Evolutionary conservation across 2,113 vertebrate species (phyloP).

Genomic region (Calidris pygmaea): DNA sequence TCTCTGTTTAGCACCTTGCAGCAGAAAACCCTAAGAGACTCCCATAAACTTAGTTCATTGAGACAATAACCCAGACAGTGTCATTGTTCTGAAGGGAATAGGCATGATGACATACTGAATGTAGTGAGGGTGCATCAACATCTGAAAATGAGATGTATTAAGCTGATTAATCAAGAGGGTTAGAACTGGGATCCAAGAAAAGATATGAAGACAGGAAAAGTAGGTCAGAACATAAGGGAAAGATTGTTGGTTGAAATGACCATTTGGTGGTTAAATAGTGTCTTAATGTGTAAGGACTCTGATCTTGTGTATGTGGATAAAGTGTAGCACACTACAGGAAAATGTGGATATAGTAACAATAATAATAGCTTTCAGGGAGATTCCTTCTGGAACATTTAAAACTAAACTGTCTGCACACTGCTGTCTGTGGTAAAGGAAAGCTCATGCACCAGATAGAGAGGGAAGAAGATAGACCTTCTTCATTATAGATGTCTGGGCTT

Average conservation of each 20-base stretch:
- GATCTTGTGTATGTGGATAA: not conserved
- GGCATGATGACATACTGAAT: not conserved
- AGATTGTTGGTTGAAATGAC: not conserved
- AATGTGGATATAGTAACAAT: not conserved
- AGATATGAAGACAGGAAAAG: not conserved
- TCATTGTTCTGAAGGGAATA: not conserved
- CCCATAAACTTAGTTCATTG: not conserved
- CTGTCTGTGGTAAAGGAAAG: not conserved
- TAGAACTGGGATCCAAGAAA: not conserved
- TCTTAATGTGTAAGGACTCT: not conserved
- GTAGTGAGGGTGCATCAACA: not conserved
- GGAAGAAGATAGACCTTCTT: not conserved
- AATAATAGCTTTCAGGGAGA: not conserved
- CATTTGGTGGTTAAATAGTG: not conserved
- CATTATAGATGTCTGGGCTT: not conserved
- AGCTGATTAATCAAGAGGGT: not conserved
- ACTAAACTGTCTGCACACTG: not conserved
- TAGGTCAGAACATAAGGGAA: not conserved
- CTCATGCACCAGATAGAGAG: not conserved
- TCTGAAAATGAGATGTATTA: rapidly evolving
- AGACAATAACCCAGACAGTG: not conserved
- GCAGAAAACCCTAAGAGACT: not conserved
- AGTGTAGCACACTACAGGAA: not conserved
- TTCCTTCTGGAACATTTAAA: not conserved
- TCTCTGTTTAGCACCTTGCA: not conserved